phyloP scores from a whole-genome alignment of 2,888 invertebrate species.

The Eudasyphora cyanicolor region DNA sequence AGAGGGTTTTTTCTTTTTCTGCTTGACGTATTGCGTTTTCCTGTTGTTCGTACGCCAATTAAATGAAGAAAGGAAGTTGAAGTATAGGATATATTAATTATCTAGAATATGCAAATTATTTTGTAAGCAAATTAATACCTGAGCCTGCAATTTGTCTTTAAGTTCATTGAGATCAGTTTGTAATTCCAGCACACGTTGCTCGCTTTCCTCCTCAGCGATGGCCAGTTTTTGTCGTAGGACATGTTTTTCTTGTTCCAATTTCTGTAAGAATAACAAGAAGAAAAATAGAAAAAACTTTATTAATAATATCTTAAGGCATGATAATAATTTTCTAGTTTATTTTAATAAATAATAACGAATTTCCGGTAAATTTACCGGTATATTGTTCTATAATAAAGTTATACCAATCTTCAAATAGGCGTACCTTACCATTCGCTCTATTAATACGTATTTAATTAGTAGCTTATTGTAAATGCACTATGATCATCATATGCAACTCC shows the following conservation, averaged over 20 bases:
- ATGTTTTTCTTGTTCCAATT: constrained; percentile 96
- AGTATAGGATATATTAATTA: background rate
- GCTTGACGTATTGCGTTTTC: constrained; percentile 79
- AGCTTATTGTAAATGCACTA: too few relatives aligned
- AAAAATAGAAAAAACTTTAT: background rate
- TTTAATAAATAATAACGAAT: too few relatives aligned
- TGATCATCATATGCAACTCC: too few relatives aligned
- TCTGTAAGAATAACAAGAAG: constrained; percentile 82
- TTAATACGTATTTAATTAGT: too few relatives aligned
- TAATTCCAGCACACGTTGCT: constrained; percentile 91
- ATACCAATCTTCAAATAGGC: too few relatives aligned
- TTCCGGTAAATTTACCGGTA: too few relatives aligned
- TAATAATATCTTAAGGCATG: too few relatives aligned
- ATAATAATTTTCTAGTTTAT: too few relatives aligned
- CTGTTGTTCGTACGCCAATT: constrained; percentile 61
- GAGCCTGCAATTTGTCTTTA: constrained; percentile 87
- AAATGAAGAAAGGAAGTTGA: background rate
- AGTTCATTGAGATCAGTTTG: constrained; percentile 93
- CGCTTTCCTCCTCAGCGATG: constrained; percentile 93
- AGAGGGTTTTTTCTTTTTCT: constrained; percentile 89
- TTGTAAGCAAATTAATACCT: constrained; percentile 76
- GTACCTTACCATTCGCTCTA: too few relatives aligned
- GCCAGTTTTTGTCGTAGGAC: constrained; percentile 91
- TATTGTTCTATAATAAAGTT: too few relatives aligned
- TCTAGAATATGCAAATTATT: too few relatives aligned